These are phyloP conservation scores for Argyrosomus japonicus DNA, from an alignment of 2,113 vertebrate genomes.

Conservation along the genomic window DNA sequence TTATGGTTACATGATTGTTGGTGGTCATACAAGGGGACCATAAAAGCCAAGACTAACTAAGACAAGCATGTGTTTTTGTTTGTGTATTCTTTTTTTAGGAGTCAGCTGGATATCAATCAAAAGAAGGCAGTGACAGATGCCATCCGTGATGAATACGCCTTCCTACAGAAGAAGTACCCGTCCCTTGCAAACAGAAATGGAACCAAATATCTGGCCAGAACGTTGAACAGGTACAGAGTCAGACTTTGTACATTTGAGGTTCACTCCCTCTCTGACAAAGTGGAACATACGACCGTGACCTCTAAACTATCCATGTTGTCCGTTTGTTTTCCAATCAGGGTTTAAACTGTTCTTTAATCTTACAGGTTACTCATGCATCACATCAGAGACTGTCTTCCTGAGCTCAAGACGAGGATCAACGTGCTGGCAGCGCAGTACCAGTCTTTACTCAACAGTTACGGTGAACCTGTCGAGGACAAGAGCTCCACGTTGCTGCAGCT, in stretches of 20 bases:
- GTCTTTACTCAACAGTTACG: constrained; percentile 95
- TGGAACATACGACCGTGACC: not conserved
- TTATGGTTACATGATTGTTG: not conserved
- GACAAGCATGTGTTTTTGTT: not conserved
- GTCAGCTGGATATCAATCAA: constrained; percentile 98
- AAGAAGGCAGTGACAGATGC: constrained; percentile 94
- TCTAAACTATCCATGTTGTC: not conserved
- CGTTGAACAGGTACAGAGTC: constrained; percentile 92
- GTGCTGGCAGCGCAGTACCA: constrained; percentile 97
- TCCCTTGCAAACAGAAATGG: constrained; percentile 97
- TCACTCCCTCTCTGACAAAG: not conserved
- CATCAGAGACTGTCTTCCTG: constrained; percentile 97
- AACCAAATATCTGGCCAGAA: constrained; percentile 96
- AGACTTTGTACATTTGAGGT: not conserved
- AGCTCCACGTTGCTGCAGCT: constrained; percentile 97
- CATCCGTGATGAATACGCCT: constrained; percentile 94
- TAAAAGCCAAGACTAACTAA: not conserved
- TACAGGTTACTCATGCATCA: constrained; percentile 96
- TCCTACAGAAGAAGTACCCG: constrained; percentile 98
- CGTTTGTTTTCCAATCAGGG: not conserved
- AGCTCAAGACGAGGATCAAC: constrained; percentile 97
- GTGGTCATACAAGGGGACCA: not conserved
- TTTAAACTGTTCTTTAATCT: not conserved
- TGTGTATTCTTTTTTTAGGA: constrained; percentile 82
- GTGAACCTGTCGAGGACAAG: constrained; percentile 96